Conservation (phyloP, 1,140 invertebrate genomes). For the Anastrepha obliqua region DNA sequence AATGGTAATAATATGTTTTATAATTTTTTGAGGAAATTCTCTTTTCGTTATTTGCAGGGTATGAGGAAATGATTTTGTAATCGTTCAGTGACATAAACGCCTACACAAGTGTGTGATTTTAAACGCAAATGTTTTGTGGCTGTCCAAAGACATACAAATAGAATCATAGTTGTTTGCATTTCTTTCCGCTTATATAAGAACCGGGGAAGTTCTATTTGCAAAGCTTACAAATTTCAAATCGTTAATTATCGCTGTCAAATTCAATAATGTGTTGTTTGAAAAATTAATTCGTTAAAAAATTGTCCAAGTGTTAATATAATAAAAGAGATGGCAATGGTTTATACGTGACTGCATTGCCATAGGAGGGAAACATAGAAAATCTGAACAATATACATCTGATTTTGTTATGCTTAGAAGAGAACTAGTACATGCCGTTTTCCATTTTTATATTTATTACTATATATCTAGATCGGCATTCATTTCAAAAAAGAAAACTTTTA, state of each 20-base stretch:
- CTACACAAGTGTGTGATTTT: not conserved
- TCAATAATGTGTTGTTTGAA: not conserved
- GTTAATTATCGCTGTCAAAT: not conserved
- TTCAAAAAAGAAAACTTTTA: not conserved
- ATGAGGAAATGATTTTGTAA: slow-evolving; percentile 45
- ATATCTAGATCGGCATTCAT: not conserved
- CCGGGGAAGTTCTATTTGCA: not conserved
- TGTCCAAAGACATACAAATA: not conserved
- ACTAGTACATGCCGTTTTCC: not conserved
- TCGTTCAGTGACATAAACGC: slow-evolving; percentile 38
- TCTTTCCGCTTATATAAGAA: slow-evolving; percentile 24
- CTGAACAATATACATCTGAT: not conserved
- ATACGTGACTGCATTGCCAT: not conserved
- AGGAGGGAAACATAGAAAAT: not conserved
- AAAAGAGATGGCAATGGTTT: not conserved
- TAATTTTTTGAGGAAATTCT: not conserved
- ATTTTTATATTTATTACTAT: not conserved
- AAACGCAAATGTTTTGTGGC: not conserved
- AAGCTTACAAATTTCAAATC: not conserved
- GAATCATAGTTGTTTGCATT: not conserved
- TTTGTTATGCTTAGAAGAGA: not conserved
- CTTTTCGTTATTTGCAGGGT: not conserved
- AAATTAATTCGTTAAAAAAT: not conserved
- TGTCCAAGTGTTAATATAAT: not conserved
- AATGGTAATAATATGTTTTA: not conserved